Percentiles rank a stretch among this genome's conserved stretches.
These are phyloP conservation scores for Aix galericulata DNA, from an alignment of 2,113 vertebrate genomes.

Conservation along the genomic window DNA sequence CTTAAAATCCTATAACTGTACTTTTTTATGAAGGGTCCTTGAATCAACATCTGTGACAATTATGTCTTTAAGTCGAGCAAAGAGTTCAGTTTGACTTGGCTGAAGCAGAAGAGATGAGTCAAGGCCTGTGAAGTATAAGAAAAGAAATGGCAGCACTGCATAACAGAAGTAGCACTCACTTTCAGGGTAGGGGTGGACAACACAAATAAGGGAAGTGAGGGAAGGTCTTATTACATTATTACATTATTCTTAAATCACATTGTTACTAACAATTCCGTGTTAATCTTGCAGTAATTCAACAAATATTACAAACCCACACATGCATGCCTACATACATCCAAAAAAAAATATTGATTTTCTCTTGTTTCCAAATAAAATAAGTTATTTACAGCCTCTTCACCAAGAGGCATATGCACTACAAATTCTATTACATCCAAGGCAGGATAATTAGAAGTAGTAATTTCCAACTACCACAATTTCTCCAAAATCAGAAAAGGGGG, in stretches of 20 bases:
- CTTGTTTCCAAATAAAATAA: background rate
- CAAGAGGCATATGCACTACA: background rate
- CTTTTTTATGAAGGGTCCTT: constrained; percentile 90
- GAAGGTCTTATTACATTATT: background rate
- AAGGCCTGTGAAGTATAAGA: constrained; percentile 79
- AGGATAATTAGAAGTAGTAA: background rate
- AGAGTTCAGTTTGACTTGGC: constrained; percentile 83
- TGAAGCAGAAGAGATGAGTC: constrained; percentile 87
- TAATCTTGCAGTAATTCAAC: background rate
- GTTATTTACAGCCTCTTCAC: background rate
- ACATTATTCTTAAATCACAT: background rate
- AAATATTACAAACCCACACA: too few relatives aligned
- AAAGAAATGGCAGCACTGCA: background rate
- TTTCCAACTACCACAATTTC: background rate
- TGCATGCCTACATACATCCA: background rate
- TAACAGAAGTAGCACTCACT: background rate
- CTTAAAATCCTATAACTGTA: constrained; percentile 54
- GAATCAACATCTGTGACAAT: constrained; percentile 89
- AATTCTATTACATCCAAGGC: background rate
- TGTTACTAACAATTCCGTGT: background rate
- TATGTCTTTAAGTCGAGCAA: constrained; percentile 89
- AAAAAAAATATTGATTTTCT: background rate
- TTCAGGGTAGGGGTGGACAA: background rate
- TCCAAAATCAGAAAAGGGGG: background rate
- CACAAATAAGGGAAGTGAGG: background rate